Evolutionary conservation across 1,140 invertebrate genomes (phyloP).

Genomic region (Zaprionus nigranus): DNA sequence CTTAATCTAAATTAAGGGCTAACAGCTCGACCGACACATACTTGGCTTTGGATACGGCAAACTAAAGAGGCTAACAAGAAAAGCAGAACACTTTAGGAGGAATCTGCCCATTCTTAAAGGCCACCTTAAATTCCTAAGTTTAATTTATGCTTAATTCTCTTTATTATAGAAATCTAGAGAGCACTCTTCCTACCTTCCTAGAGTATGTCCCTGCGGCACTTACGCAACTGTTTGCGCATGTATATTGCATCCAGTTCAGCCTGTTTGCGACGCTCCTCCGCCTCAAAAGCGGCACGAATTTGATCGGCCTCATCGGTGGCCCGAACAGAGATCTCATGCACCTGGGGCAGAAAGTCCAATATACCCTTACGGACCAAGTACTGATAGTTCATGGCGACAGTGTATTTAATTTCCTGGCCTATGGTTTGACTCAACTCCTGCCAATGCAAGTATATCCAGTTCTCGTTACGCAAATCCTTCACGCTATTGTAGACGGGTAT

Average conservation of each 20-base stretch:
- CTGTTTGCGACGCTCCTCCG: constrained; percentile 67
- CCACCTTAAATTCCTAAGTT: too few relatives aligned
- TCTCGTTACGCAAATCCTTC: constrained; percentile 73
- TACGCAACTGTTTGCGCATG: constrained; percentile 72
- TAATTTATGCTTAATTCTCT: neutral
- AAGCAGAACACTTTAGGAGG: too few relatives aligned
- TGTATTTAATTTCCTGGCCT: constrained; percentile 72
- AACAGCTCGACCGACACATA: too few relatives aligned
- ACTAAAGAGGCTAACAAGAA: too few relatives aligned
- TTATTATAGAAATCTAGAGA: neutral
- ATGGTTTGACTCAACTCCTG: constrained; percentile 54
- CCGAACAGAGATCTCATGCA: constrained; percentile 65
- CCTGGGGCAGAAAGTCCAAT: constrained; percentile 59
- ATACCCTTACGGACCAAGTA: constrained; percentile 75
- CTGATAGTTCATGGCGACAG: constrained; percentile 66
- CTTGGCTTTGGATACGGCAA: too few relatives aligned
- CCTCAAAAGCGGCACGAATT: constrained; percentile 59
- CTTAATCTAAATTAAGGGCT: too few relatives aligned
- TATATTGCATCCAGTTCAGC: constrained; percentile 65
- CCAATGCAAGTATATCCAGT: constrained; percentile 81
- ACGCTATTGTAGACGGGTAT: constrained; percentile 68
- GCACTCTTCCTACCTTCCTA: constrained; percentile 1
- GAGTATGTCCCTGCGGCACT: constrained; percentile 77
- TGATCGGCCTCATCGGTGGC: constrained; percentile 73
- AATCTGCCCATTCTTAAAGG: too few relatives aligned